Evolutionary conservation across 2,113 vertebrate species (phyloP).

Genomic region (Hiodon alosoides): DNA sequence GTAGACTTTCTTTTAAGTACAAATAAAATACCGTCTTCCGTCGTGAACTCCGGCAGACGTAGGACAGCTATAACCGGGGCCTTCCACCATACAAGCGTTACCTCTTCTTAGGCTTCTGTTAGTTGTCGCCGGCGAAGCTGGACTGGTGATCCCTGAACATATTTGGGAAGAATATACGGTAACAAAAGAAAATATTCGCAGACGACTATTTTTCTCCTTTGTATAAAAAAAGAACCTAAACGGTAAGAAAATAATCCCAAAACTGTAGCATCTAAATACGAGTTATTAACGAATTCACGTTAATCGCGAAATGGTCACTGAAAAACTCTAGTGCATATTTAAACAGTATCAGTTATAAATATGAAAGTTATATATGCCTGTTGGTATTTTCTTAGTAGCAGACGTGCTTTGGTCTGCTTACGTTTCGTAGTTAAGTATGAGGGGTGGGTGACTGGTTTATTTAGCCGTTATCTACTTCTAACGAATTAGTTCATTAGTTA

Average conservation of each 20-base stretch:
- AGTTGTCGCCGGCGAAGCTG: slow-evolving; percentile 51
- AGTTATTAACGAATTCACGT: not conserved
- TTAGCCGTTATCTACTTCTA: too few relatives aligned
- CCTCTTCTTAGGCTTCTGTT: slow-evolving; percentile 27
- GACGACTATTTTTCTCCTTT: slow-evolving; percentile 15
- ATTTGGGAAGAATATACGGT: slow-evolving; percentile 46
- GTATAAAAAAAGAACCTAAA: slow-evolving; percentile 18
- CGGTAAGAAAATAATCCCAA: slow-evolving; percentile 20
- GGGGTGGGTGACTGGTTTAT: too few relatives aligned
- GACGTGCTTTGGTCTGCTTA: too few relatives aligned
- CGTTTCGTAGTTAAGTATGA: too few relatives aligned
- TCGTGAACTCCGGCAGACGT: slow-evolving; percentile 38
- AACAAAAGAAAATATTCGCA: slow-evolving; percentile 18
- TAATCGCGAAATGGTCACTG: not conserved
- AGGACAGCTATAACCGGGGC: slow-evolving; percentile 39
- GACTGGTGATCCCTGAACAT: slow-evolving; percentile 45
- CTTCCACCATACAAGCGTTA: slow-evolving; percentile 43
- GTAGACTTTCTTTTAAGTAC: too few relatives aligned
- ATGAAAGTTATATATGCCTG: too few relatives aligned
- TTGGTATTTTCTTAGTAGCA: too few relatives aligned
- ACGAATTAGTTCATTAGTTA: too few relatives aligned
- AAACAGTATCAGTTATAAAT: too few relatives aligned
- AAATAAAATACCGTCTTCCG: not conserved
- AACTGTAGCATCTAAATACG: not conserved
- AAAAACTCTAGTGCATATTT: too few relatives aligned